A percentile compares a stretch with the other conserved stretches of the same genome.
These are phyloP conservation scores for Bubo bubo DNA, from an alignment of 2,113 vertebrate species.

Conservation along the genomic window DNA sequence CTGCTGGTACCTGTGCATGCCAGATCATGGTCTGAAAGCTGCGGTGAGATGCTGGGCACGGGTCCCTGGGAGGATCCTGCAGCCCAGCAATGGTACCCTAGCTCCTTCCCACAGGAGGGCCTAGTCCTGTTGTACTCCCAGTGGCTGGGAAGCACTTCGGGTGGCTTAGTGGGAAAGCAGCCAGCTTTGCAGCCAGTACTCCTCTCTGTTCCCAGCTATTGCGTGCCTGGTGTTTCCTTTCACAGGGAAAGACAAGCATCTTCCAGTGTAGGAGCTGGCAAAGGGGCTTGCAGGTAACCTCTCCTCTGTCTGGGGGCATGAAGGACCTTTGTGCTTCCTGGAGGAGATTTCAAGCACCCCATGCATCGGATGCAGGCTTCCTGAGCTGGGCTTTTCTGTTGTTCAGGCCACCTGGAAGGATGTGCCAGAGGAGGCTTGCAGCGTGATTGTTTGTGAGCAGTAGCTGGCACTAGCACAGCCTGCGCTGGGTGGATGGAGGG, in stretches of 20 bases:
- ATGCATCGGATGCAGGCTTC: not conserved
- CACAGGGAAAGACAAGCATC: not conserved
- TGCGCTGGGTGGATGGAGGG: not conserved
- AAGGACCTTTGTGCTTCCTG: not conserved
- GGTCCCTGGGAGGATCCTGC: not conserved
- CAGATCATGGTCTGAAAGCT: not conserved
- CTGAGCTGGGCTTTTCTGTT: not conserved
- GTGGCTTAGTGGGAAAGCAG: not conserved
- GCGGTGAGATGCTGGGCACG: not conserved
- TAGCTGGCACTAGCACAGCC: conserved; percentile 1
- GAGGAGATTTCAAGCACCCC: not conserved
- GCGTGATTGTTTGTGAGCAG: not conserved
- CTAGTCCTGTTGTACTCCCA: not conserved
- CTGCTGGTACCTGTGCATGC: not conserved
- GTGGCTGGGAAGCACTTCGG: not conserved
- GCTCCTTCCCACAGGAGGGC: not conserved
- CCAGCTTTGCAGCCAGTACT: not conserved
- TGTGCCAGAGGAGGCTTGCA: not conserved
- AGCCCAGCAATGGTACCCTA: not conserved
- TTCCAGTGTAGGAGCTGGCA: not conserved
- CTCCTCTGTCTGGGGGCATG: not conserved
- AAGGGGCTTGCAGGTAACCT: not conserved
- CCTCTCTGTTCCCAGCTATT: not conserved
- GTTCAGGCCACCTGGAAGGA: conserved; percentile 48
- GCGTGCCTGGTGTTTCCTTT: not conserved